These are phyloP conservation scores for Pristis pectinata DNA, from an alignment of 2,797 vertebrate species.

Conservation along the genomic window DNA sequence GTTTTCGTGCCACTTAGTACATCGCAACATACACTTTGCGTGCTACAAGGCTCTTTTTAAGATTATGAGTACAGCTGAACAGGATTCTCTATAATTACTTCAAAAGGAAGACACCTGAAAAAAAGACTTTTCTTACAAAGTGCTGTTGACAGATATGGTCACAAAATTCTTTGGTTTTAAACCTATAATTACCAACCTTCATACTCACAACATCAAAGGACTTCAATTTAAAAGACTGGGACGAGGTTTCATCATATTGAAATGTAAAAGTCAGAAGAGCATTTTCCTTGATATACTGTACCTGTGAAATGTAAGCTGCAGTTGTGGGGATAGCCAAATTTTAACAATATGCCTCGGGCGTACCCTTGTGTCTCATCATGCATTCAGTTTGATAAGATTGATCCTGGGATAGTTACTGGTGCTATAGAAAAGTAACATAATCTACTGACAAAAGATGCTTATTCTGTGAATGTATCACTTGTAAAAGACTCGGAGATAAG, in stretches of 20 bases:
- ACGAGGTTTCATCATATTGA: conserved; percentile 2
- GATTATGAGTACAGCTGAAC: background rate
- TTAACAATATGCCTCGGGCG: conserved; percentile 6
- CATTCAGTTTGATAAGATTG: conserved; percentile 27
- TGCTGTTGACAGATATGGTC: conserved; percentile 13
- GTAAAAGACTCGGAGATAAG: background rate
- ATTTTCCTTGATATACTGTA: background rate
- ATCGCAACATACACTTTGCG: background rate
- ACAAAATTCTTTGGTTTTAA: conserved; percentile 15
- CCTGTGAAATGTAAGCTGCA: background rate
- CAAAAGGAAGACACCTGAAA: conserved; percentile 28
- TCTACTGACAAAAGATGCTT: background rate
- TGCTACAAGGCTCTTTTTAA: background rate
- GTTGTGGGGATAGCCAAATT: background rate
- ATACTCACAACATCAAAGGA: conserved; percentile 17
- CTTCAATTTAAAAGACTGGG: background rate
- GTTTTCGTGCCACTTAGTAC: background rate
- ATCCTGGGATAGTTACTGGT: background rate
- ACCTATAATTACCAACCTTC: conserved; percentile 22
- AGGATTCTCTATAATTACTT: conserved; percentile 19
- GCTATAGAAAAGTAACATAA: background rate
- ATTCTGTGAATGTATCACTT: conserved; percentile 15
- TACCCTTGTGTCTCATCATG: background rate
- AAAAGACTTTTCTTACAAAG: conserved; percentile 33
- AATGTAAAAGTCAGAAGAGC: conserved; percentile 2